Evolutionary conservation across 2,797 vertebrate species (phyloP), one percentile per base, ranked within the genome.

Genomic region (Lates japonicus): DNA sequence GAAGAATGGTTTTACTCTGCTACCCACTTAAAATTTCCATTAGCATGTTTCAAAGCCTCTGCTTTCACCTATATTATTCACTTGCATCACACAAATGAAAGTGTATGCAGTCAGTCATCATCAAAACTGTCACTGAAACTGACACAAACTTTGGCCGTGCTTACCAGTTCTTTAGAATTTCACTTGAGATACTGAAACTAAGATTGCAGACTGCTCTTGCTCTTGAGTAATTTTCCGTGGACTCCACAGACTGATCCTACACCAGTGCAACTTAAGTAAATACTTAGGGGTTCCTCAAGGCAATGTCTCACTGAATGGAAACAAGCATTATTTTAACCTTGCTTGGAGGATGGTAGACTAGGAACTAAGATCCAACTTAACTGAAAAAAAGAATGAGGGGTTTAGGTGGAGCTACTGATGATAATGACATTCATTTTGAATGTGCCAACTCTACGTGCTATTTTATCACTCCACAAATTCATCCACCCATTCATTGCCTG

Each of bases 231-330:
- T 76, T 80, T 85, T 76, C 74, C 19, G 1, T 55, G 20, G 33
- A 58, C n/a, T 62, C 52, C 51, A 29, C 25, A 77, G 48, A 71
- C 65, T 33, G 37, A 65, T 16, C 8, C 42, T 44, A 31, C 8
- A 52, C 57, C 14, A 74, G 48, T 54, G 25, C 46, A 66, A 59
- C 39, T 70, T 72, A 76, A 82, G 69, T 78, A 64, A 29, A 74
- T 71, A 46, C 62, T 89, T 89, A 63, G 31, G 19, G 66, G 67
- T 82, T 83, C 48, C 63, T 72, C 63, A 62, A 63, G 19, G 57
- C 55, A 79, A 48, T 14, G 61, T 67, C 58, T 78, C 52, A 57
- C 31, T 78, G 59, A 73, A 73, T 16, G 66, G 31, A 44, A 33
- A 59, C 7, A 11, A 29, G 19, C 29, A 62, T 29, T 29, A 29